A percentile compares a stretch with the other conserved stretches of the same genome.
These are phyloP conservation scores for Laticauda laticaudata DNA, from an alignment of 2,113 vertebrate species.

Conservation along the genomic window DNA sequence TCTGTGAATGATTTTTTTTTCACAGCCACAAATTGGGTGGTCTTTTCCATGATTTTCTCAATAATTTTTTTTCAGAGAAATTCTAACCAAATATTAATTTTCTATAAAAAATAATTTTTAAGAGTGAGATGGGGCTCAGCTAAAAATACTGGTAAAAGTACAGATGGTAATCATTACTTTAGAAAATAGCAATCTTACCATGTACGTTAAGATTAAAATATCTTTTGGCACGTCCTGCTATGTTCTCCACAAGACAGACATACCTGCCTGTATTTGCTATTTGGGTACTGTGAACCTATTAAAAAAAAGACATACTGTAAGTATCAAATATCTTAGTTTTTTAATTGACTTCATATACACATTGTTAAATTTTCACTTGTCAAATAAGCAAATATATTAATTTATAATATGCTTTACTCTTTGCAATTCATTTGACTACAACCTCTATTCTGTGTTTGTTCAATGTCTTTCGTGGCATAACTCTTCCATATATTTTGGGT, in stretches of 20 bases:
- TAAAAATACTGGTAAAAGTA: conserved; percentile 12
- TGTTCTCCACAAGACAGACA: conserved; percentile 83
- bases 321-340: background rate
- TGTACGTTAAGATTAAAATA: conserved; percentile 91
- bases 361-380: background rate
- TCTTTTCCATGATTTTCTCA: background rate
- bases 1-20: conserved; percentile 23
- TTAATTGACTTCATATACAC: background rate
- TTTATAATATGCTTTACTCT: background rate
- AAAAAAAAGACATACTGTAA: background rate
- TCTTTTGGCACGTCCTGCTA: conserved; percentile 89
- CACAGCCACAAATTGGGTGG: conserved; percentile 5
- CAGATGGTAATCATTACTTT: background rate
- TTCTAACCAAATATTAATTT: conserved; percentile 13
- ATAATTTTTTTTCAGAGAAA: conserved; percentile 32
- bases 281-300: conserved; percentile 82
- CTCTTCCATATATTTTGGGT: background rate
- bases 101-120: background rate
- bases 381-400: background rate
- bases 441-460: background rate
- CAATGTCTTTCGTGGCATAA: background rate
- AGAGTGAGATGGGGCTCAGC: background rate
- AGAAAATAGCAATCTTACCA: conserved; percentile 71
- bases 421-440: background rate
- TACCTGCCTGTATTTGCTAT: conserved; percentile 90